Evolutionary conservation across 2,797 vertebrate species (phyloP), one percentile per base, ranked within the genome.

Genomic region (Martes flavigula): DNA sequence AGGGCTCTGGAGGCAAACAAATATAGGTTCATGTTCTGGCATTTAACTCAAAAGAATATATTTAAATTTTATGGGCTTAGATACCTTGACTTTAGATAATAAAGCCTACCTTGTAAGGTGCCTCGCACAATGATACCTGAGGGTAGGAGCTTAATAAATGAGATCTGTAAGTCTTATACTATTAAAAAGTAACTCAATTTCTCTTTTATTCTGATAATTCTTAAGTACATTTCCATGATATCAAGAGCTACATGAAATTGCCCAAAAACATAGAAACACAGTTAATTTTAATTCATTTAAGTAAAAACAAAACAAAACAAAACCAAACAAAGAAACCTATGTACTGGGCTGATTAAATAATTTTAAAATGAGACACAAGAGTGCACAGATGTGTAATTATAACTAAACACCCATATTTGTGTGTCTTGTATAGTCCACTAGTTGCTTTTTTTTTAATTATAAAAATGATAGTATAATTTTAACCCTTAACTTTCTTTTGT

Each of bases 151-250:
- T 92, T 94, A 97, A 23, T 40, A 86, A 95, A 56, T 77, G 70
- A 96, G 12, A 51, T 38, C 23, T 12, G 35, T 70, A 87, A 51
- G 66, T 70, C 78, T n/a, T 51, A 23, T 73, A 77, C 27, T 58
- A 56, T 87, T 93, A 92, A 92, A 68, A 87, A 78, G 5, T 75
- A 90, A 81, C 72, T 92, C 17, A 23, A 3, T 62, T 85, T n/a
- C 60, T 75, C 77, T 82, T 96, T 90, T 88, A 73, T 92, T 70
- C 23, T 75, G 17, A 8, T 90, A 15, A 92, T 92, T 92, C 25
- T 40, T 21, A 92, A 84, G n/a, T 64, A 70, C 7, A 66, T 90
- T 77, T 21, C n/a, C 38, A 40, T 84, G 43, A 35, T 96, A 43
- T 66, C n/a, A 75, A 60, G 21, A 73, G 27, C 40, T 91, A 70